Base-by-base conservation (phyloP, 1,140 invertebrate species). In the Magallana angulata region DNA sequence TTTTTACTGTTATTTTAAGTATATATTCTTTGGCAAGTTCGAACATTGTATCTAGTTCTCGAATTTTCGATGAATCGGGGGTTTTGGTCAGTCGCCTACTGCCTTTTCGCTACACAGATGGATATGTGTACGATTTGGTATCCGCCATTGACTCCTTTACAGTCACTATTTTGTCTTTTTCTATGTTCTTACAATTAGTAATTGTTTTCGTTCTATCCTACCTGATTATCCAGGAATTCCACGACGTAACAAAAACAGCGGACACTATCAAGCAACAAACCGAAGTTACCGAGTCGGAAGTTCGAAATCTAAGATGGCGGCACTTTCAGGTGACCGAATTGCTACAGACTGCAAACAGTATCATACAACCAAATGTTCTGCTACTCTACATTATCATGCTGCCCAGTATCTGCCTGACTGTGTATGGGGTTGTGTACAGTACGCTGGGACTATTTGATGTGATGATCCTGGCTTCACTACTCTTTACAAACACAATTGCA, bases 351-450 rank as follows among this genome's bases (percentile, higher is more conserved):
- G 68, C 68, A 76, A 36, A 76, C 68, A 36, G 68, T 14, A 6
- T 76, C 9, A 76, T 76, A 36, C 24, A 76, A 9, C 24, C 24
- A 30, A 7, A 24, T 12, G 68, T 76, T 24, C 68, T 76, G 9
- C 68, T 76, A 9, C 9, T 30, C 1, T 76, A 76, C 68, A 76
- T 76, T 9, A 76, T 76, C 1, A 36, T 24, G 36, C 18, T 76
- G 24, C 68, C 68, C 8, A 30, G 68, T 9, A 76, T 76, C 18
- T 76, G 68, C 24, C 36, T 76, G 8, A 30, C 18, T 11, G 68
- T 76, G 24, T 76, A 76, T 76, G 68, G 68, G 24, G 36, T 76
- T 30, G 68, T 76, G 5, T 76, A 76, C 68, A 76, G 68, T 12
- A 76, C 4, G 6, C 24, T 76, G 24, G 24, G 7, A 30, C 24